Evolutionary conservation across 2,888 invertebrate species (phyloP).

Genomic region (Clanis bilineata): DNA sequence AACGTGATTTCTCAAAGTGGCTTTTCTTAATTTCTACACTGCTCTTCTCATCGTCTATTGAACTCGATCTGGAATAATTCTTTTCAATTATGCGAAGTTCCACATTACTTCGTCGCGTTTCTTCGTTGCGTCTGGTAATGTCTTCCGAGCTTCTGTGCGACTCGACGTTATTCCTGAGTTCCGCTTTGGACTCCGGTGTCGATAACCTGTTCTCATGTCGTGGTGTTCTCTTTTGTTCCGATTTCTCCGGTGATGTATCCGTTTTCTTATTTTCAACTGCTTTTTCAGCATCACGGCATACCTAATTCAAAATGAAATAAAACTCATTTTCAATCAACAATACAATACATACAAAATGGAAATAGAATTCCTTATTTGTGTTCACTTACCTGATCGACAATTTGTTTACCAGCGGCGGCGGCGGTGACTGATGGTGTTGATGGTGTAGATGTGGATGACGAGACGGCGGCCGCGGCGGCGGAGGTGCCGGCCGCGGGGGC

Average conservation of each 20-base stretch:
- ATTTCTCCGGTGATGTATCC: conserved; percentile 36
- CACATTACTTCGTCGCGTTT: conserved; percentile 12
- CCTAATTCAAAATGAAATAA: conserved; percentile 40
- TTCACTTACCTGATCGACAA: conserved; percentile 57
- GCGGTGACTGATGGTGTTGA: conserved; percentile 32
- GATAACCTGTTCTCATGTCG: conserved; percentile 23
- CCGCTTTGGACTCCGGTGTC: conserved; percentile 25
- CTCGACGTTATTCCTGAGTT: conserved; percentile 8
- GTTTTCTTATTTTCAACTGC: conserved; percentile 66
- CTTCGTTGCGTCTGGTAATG: conserved; percentile 15
- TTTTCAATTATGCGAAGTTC: conserved; percentile 22
- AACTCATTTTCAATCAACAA: not conserved
- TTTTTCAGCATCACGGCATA: conserved; percentile 72
- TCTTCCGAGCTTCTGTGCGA: conserved; percentile 8
- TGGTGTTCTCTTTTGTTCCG: conserved; percentile 28
- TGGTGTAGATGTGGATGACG: conserved; percentile 22
- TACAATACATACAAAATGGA: not conserved
- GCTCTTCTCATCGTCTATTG: conserved; percentile 32
- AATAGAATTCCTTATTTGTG: not conserved
- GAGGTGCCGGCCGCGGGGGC: conserved; percentile 25
- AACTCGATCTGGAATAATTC: conserved; percentile 34
- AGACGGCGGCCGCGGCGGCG: conserved; percentile 16
- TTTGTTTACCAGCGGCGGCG: conserved; percentile 49
- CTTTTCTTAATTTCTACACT: conserved; percentile 15
- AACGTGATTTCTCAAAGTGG: conserved; percentile 15